Evolutionary conservation across 2,113 vertebrate genomes (phyloP).

Genomic region (Sturnus vulgaris): DNA sequence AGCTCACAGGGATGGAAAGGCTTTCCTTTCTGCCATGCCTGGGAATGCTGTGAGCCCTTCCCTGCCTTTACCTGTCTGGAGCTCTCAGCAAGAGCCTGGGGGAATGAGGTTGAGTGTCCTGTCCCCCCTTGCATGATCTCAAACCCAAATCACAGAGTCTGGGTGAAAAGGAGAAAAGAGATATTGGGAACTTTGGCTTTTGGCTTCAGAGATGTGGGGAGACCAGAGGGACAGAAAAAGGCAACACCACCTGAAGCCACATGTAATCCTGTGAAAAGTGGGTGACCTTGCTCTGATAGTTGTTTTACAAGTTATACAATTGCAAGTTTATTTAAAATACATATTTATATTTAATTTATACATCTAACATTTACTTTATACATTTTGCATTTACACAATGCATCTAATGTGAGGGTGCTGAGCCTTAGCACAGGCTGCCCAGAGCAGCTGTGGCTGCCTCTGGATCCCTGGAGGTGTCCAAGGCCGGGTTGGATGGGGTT

Average conservation of each 20-base stretch:
- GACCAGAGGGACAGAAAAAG: not conserved
- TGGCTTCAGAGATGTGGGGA: not conserved
- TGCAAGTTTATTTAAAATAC: not conserved
- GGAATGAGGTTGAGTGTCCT: not conserved
- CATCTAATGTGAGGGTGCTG: rapidly evolving
- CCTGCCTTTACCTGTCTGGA: not conserved
- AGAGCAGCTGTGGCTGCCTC: not conserved
- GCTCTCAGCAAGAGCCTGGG: not conserved
- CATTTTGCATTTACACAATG: not conserved
- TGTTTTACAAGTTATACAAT: not conserved
- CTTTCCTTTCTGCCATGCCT: not conserved
- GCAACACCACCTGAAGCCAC: not conserved
- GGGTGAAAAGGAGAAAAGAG: not conserved
- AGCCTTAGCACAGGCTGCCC: not conserved
- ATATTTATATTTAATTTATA: not conserved
- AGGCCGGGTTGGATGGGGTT: not conserved
- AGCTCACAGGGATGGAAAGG: not conserved
- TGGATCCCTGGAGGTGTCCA: not conserved
- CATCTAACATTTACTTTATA: not conserved
- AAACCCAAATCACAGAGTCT: not conserved
- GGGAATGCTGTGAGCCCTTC: rapidly evolving
- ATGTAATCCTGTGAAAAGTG: not conserved
- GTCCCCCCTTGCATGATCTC: not conserved
- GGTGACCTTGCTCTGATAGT: not conserved
- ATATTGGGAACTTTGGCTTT: not conserved